Evolutionary conservation across 1,140 invertebrate species (phyloP), one percentile per base, ranked within the genome.

Genomic region (Penaeus indicus): DNA sequence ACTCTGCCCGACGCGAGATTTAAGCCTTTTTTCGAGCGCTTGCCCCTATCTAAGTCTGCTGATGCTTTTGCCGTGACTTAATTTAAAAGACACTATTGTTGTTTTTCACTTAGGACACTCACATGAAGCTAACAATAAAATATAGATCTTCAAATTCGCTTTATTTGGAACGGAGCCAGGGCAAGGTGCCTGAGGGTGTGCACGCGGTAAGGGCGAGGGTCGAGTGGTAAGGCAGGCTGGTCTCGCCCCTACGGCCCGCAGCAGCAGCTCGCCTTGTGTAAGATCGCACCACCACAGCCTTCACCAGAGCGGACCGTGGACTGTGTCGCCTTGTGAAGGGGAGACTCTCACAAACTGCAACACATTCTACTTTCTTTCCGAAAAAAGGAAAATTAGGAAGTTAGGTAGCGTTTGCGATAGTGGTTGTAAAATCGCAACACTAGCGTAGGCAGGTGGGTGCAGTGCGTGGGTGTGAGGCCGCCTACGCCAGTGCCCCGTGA

Each of bases 101-200:
- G 72, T 61, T 61, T 62, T 86, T 81, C 62, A 42, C 25, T n/a
- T n/a, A 21, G 13, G 69, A 88, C 72, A 27, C 54, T 77, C 60
- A 64, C 67, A 64, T 47, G 67, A 64, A 88, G 13, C 60, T 79
- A 62, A 88, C 82, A 80, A 84, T 84, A 77, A 84, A 64, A 83
- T 79, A 84, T 18, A 88, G 21, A 88, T 77, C 61, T 84, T 88
- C 86, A 75, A 88, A 88, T 83, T 88, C 60, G 78, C 64, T 86
- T 77, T 79, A 63, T 88, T 88, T 88, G 86, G 86, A 88, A 61
- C 47, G 25, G 61, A 72, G 86, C 86, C 86, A 88, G 86, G 38
- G 69, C 54, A 32, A 75, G 80, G 77, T 63, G 79, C 79, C 79
- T 62, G 63, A 25, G 86, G 80, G 86, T 77, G 64, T 64, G n/a